Conservation (phyloP, 2,797 vertebrate genomes). For the Brachyrhaphis roseni region DNA sequence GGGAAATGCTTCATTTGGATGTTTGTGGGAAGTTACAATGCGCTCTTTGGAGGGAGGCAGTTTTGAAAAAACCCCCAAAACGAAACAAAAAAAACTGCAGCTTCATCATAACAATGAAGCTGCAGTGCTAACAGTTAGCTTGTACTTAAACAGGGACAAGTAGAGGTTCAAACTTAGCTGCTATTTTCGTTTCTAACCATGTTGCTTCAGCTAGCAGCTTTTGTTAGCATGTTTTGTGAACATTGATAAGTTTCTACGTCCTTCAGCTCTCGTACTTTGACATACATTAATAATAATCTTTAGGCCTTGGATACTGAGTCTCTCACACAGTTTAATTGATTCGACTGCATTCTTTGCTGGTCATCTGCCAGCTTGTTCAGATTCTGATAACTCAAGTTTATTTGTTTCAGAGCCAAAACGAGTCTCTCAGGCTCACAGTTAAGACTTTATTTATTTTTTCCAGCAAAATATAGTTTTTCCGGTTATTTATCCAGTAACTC, state of each 20-base stretch:
- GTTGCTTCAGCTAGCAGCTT: background rate
- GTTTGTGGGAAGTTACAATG: background rate
- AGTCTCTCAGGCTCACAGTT: background rate
- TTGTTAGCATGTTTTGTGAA: background rate
- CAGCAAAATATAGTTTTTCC: background rate
- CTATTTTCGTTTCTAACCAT: background rate
- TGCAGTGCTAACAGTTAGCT: background rate
- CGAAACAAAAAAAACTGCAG: too few relatives aligned
- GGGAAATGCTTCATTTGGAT: background rate
- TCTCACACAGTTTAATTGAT: conserved; percentile 10
- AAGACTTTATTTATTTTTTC: background rate
- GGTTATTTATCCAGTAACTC: background rate
- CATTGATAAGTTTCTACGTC: background rate
- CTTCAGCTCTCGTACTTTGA: background rate
- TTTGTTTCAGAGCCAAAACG: background rate
- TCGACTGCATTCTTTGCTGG: conserved; percentile 14
- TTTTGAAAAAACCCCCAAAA: too few relatives aligned
- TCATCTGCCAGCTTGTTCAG: conserved; percentile 37
- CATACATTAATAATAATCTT: background rate
- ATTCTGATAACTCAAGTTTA: conserved; percentile 16
- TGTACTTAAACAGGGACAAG: background rate
- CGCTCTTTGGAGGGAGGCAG: too few relatives aligned
- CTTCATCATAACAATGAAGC: too few relatives aligned
- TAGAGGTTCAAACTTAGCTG: background rate
- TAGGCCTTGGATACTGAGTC: background rate